phyloP scores from a whole-genome alignment of 2,113 vertebrate genomes.

The Forbesichthys papilliferus region DNA sequence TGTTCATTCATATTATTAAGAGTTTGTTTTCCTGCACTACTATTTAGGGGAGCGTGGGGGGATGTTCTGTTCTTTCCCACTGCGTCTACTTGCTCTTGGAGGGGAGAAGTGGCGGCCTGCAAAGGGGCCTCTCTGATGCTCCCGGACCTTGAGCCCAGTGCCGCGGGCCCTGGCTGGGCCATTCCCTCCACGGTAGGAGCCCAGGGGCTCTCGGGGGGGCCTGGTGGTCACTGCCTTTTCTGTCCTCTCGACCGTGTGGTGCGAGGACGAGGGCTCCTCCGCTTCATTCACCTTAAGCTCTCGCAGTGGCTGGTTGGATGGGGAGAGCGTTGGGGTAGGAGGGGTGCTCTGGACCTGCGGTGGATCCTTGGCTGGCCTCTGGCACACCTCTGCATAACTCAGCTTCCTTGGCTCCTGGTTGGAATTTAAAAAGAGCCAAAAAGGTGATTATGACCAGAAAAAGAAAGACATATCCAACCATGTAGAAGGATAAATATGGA shows the following conservation, averaged over 20 bases:
- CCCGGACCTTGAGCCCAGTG: slow-evolving; percentile 84
- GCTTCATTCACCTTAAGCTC: slow-evolving; percentile 87
- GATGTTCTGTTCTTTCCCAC: slow-evolving; percentile 93
- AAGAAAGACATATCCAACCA: too few species aligned
- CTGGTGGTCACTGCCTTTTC: slow-evolving; percentile 71
- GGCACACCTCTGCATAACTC: slow-evolving; percentile 96
- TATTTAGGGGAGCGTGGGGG: slow-evolving; percentile 93
- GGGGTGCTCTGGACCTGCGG: slow-evolving; percentile 33
- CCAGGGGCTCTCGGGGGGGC: slow-evolving; percentile 77
- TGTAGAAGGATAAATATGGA: too few species aligned
- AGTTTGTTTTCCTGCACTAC: slow-evolving; percentile 39
- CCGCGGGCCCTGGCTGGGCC: slow-evolving; percentile 61
- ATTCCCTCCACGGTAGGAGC: slow-evolving; percentile 77
- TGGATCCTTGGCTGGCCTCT: slow-evolving; percentile 88
- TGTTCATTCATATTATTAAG: slow-evolving; percentile 32
- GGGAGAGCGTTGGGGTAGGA: slow-evolving; percentile 46
- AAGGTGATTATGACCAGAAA: background rate
- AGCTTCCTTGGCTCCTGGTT: slow-evolving; percentile 88
- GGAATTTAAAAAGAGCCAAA: background rate
- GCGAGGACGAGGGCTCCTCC: slow-evolving; percentile 73
- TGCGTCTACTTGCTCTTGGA: slow-evolving; percentile 83
- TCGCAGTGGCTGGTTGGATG: slow-evolving; percentile 82
- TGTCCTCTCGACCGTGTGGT: slow-evolving; percentile 41
- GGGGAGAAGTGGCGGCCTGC: slow-evolving; percentile 69
- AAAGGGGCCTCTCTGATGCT: slow-evolving; percentile 78